phyloP scores from a whole-genome alignment of 2,113 vertebrate genomes.

The Epinephelus moara region DNA sequence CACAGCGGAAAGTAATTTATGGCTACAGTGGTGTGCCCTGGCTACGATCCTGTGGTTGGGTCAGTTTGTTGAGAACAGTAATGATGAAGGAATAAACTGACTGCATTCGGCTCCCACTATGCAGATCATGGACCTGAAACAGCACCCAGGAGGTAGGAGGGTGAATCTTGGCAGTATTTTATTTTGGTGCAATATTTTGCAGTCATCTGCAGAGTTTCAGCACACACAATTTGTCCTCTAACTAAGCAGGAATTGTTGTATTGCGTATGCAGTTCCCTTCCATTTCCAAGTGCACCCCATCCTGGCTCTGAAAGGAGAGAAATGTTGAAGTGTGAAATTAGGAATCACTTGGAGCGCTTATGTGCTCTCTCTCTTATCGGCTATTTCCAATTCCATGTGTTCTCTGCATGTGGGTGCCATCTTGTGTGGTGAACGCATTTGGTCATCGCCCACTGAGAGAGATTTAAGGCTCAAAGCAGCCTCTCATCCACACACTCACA shows the following conservation, averaged over 20 bases:
- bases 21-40: neutral
- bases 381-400: slow-evolving; percentile 66
- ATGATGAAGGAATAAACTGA: slow-evolving; percentile 7
- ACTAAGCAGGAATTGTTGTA: slow-evolving; percentile 30
- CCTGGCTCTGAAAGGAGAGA: slow-evolving; percentile 17
- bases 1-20: neutral
- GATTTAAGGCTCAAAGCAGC: slow-evolving; percentile 24
- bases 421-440: slow-evolving; percentile 49
- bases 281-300: slow-evolving; percentile 8
- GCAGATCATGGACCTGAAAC: slow-evolving; percentile 13
- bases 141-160: neutral
- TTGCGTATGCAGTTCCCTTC: slow-evolving; percentile 18
- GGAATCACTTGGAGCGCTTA: slow-evolving; percentile 66
- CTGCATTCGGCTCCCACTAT: slow-evolving; percentile 10
- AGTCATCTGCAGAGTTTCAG: neutral
- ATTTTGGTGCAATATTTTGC: neutral
- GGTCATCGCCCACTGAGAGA: slow-evolving; percentile 39
- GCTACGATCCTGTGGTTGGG: neutral
- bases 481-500: neutral
- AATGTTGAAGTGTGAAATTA: slow-evolving; percentile 77
- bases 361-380: slow-evolving; percentile 72
- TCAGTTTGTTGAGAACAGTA: slow-evolving; percentile 10
- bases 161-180: neutral
- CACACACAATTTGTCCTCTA: slow-evolving; percentile 24
- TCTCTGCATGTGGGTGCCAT: slow-evolving; percentile 44